These are phyloP conservation scores for Characodon lateralis DNA, from an alignment of 2,797 vertebrate species.

Conservation along the genomic window DNA sequence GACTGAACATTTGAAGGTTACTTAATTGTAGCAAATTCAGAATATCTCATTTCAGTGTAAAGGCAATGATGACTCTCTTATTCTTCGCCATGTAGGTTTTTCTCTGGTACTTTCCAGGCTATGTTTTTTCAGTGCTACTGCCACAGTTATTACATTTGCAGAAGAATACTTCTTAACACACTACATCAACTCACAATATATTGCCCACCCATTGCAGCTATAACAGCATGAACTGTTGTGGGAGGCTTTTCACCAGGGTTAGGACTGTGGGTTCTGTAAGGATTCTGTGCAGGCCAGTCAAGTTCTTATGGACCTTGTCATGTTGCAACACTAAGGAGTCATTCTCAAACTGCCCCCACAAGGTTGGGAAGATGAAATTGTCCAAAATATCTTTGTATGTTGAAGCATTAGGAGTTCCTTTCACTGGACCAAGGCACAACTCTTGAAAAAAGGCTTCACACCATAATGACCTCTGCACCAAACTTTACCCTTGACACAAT, in stretches of 20 bases:
- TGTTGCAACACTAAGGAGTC: too few species aligned
- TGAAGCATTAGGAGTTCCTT: background rate
- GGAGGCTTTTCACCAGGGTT: background rate
- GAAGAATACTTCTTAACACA: background rate
- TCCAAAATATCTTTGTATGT: background rate
- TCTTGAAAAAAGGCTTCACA: background rate
- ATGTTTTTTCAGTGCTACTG: background rate
- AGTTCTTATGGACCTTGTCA: background rate
- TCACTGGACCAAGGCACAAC: background rate
- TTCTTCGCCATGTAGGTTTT: background rate
- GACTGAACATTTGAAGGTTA: background rate
- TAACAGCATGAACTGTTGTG: background rate
- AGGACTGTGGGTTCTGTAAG: background rate
- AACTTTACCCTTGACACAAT: background rate
- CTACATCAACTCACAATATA: background rate
- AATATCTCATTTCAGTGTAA: background rate
- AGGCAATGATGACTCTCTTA: background rate
- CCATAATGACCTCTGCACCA: background rate
- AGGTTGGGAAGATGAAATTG: background rate
- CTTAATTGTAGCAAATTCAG: background rate
- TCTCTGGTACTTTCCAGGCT: background rate
- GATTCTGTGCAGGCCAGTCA: background rate
- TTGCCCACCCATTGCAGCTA: background rate
- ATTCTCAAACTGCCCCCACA: too few species aligned
- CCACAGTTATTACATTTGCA: background rate